A percentile compares a stretch with the other conserved stretches of the same genome.
Evolutionary conservation across 2,113 vertebrate species (phyloP).

Genomic region (Scopus umbretta): DNA sequence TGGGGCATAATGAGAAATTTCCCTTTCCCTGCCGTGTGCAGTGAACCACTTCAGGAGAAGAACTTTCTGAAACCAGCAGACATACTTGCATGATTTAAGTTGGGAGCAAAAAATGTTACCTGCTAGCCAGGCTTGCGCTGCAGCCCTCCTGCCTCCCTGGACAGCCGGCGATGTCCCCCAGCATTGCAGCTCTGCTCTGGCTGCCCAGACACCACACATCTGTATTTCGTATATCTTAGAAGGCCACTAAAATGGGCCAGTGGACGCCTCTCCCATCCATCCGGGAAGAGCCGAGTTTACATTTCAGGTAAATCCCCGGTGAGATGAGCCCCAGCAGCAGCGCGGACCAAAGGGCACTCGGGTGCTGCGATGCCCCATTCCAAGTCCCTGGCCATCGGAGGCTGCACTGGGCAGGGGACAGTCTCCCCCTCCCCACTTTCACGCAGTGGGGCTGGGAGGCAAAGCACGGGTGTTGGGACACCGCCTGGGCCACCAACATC

Average conservation of each 20-base stretch:
- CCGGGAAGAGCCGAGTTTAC: background rate
- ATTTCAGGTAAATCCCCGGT: background rate
- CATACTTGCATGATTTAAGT: background rate
- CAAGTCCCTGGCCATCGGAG: background rate
- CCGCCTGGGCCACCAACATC: background rate
- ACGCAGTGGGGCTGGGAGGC: background rate
- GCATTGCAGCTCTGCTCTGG: background rate
- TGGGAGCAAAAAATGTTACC: background rate
- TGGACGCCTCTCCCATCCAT: background rate
- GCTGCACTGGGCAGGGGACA: background rate
- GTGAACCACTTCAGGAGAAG: background rate
- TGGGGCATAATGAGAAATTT: fast-evolving
- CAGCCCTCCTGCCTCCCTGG: background rate
- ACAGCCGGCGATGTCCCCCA: background rate
- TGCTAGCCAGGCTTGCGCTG: no score
- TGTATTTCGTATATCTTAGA: background rate
- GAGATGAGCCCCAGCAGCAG: background rate
- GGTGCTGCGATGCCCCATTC: background rate
- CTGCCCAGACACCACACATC: background rate
- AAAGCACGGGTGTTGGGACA: background rate
- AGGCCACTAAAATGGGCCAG: background rate
- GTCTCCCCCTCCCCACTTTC: background rate
- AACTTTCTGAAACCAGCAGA: background rate
- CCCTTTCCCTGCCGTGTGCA: fast-evolving
- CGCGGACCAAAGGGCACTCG: background rate